phyloP scores from a whole-genome alignment of 2,888 invertebrate species.

The Orthosia cruda region DNA sequence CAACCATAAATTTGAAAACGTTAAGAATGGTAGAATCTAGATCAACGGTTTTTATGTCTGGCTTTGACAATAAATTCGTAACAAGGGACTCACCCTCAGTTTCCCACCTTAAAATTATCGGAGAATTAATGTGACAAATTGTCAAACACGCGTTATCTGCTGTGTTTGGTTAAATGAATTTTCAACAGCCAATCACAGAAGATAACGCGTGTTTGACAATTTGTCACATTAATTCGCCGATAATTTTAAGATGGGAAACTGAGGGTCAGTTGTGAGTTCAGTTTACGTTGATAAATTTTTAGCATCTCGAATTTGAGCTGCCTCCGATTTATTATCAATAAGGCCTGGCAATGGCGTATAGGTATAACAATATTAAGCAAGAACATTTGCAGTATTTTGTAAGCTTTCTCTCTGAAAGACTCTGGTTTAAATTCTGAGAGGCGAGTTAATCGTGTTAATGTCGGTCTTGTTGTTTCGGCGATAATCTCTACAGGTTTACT shows the following conservation, averaged over 20 bases:
- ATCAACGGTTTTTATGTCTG: conserved; percentile 42
- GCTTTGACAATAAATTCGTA: conserved; percentile 40
- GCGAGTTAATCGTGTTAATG: background rate
- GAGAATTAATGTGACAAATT: too few species aligned
- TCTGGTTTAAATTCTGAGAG: background rate
- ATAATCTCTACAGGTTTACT: background rate
- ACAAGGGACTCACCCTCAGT: conserved; percentile 28
- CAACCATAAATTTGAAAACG: conserved; percentile 48
- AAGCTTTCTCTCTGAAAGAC: background rate
- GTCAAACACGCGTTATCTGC: too few species aligned
- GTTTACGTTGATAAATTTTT: conserved; percentile 42
- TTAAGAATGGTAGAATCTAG: conserved; percentile 44
- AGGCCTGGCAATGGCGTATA: background rate
- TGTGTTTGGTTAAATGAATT: too few species aligned
- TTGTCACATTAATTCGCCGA: too few species aligned
- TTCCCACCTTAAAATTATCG: too few species aligned
- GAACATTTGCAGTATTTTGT: background rate
- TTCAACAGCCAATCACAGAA: too few species aligned
- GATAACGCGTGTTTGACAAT: too few species aligned
- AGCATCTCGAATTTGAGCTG: conserved; percentile 33
- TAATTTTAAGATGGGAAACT: too few species aligned
- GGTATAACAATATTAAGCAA: background rate
- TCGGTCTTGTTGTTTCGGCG: background rate
- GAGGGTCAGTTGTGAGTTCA: background rate
- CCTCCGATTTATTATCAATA: conserved; percentile 42